Evolutionary conservation across 2,797 vertebrate genomes (phyloP).

Genomic region (Girardinus metallicus): DNA sequence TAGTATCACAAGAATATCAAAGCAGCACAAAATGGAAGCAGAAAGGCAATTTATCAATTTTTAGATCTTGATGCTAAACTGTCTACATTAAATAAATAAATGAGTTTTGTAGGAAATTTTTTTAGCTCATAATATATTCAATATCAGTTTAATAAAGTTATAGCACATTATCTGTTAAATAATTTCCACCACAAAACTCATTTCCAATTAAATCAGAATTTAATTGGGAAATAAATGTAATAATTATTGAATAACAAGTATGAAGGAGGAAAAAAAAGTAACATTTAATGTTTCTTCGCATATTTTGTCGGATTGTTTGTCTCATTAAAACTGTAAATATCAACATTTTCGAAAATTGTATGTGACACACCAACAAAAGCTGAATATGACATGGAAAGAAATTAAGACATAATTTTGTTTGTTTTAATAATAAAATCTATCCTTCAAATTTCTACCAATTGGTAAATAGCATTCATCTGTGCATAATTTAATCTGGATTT

Average conservation of each 20-base stretch:
- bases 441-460: background rate
- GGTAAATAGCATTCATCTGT: background rate
- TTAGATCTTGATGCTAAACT: background rate
- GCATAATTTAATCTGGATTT: background rate
- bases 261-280: too few relatives aligned
- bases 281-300: too few relatives aligned
- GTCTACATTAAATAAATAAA: too few relatives aligned
- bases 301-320: background rate
- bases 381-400: background rate
- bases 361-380: background rate
- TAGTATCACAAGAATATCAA: slow-evolving; percentile 20
- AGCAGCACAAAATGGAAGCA: background rate
- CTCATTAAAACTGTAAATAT: background rate
- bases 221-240: too few relatives aligned
- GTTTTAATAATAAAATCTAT: background rate
- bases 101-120: too few relatives aligned
- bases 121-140: too few relatives aligned
- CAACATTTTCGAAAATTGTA: background rate
- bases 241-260: too few relatives aligned
- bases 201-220: too few relatives aligned
- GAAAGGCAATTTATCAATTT: slow-evolving; percentile 6
- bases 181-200: too few relatives aligned
- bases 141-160: too few relatives aligned
- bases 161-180: too few relatives aligned
- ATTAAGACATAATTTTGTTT: background rate